Percentiles rank a stretch among this genome's conserved stretches.
These are phyloP conservation scores for Phyllopteryx taeniolatus DNA, from an alignment of 2,113 vertebrate genomes.

Conservation along the genomic window DNA sequence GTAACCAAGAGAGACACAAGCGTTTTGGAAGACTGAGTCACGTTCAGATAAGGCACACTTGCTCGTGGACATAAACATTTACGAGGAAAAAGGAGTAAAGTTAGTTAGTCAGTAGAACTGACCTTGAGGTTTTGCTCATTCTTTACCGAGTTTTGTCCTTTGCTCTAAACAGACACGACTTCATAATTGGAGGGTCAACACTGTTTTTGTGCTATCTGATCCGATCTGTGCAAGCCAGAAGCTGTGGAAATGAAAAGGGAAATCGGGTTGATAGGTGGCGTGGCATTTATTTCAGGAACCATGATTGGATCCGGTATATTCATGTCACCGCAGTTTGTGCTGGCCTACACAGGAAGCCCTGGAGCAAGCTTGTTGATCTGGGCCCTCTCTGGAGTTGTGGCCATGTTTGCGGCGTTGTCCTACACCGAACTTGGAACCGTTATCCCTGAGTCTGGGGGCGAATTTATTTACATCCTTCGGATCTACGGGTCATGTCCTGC, in stretches of 20 bases:
- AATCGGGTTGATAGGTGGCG: constrained; percentile 66
- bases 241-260: constrained; percentile 51
- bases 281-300: constrained; percentile 77
- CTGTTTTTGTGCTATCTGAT: neutral
- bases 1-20: too few species aligned
- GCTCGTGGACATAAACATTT: neutral
- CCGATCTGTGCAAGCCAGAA: neutral
- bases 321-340: constrained; percentile 77
- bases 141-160: neutral
- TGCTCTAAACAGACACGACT: neutral
- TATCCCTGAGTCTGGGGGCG: constrained; percentile 80
- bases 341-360: constrained; percentile 75
- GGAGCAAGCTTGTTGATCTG: constrained; percentile 80
- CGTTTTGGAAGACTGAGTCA: neutral
- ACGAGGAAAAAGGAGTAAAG: neutral
- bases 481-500: constrained; percentile 79
- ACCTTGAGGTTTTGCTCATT: neutral
- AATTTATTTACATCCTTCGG: constrained; percentile 81
- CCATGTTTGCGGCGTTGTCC: constrained; percentile 73
- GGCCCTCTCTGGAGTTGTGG: constrained; percentile 74
- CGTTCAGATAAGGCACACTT: neutral
- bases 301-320: constrained; percentile 82
- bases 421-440: constrained; percentile 80
- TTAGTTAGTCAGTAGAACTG: neutral
- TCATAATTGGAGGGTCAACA: neutral